phyloP scores from a whole-genome alignment of 2,888 invertebrate species.

The Cantharis rustica region DNA sequence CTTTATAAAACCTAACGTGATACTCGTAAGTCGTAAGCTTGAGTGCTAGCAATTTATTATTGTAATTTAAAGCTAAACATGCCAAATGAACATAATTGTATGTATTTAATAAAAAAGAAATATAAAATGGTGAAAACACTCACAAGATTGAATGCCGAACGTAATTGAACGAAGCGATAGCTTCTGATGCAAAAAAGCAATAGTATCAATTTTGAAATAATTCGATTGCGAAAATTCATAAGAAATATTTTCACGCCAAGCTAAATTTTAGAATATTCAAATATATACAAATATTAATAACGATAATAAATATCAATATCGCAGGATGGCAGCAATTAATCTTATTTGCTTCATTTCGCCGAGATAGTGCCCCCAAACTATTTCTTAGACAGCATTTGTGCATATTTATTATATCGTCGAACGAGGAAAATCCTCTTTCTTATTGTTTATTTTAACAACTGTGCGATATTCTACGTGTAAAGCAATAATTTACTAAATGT shows the following conservation, averaged over 20 bases:
- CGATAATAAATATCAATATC: too few species aligned
- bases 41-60: neutral
- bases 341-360: neutral
- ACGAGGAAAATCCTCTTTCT: neutral
- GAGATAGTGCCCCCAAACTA: too few species aligned
- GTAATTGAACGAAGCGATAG: neutral
- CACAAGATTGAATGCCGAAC: neutral
- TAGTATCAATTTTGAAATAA: neutral
- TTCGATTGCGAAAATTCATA: neutral
- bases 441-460: neutral
- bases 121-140: neutral
- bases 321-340: neutral
- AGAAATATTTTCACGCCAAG: neutral
- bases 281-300: neutral
- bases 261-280: neutral
- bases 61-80: neutral
- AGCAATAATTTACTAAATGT: slow-evolving; percentile 9
- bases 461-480: too few species aligned
- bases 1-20: neutral
- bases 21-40: neutral
- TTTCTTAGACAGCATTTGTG: neutral
- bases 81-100: neutral
- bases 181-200: neutral
- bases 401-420: neutral
- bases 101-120: neutral